Percentiles rank a stretch among this genome's conserved stretches.
phyloP scores from a whole-genome alignment of 2,113 vertebrate genomes.

The Hydropotes inermis region DNA sequence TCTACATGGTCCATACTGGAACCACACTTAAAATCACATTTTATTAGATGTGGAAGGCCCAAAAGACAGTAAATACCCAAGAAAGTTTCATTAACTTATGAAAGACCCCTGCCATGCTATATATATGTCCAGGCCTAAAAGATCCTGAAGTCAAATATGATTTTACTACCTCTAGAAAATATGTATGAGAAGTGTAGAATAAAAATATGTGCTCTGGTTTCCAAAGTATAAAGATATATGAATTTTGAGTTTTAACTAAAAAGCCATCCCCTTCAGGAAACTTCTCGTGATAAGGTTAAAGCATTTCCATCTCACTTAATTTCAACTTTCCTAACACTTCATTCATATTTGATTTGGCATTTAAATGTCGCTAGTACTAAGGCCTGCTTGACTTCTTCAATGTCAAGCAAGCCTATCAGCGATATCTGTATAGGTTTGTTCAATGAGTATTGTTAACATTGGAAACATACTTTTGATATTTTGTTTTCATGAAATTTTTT shows the following conservation, averaged over 20 bases:
- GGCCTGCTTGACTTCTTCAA: neutral
- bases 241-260: constrained; percentile 17
- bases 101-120: neutral
- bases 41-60: neutral
- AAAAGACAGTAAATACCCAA: neutral
- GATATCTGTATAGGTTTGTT: neutral
- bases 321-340: neutral
- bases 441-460: neutral
- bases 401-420: neutral
- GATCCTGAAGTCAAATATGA: neutral
- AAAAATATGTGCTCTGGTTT: neutral
- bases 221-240: neutral
- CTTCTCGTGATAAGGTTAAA: neutral
- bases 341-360: neutral
- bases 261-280: neutral
- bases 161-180: neutral
- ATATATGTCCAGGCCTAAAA: neutral
- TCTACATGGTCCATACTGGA: neutral
- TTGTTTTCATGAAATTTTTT: neutral
- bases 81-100: neutral
- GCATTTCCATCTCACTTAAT: neutral
- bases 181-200: neutral
- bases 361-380: neutral
- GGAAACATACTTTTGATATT: neutral
- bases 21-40: neutral